Evolutionary conservation across 2,113 vertebrate species (phyloP).

Genomic region (Kobus ellipsiprymnus): DNA sequence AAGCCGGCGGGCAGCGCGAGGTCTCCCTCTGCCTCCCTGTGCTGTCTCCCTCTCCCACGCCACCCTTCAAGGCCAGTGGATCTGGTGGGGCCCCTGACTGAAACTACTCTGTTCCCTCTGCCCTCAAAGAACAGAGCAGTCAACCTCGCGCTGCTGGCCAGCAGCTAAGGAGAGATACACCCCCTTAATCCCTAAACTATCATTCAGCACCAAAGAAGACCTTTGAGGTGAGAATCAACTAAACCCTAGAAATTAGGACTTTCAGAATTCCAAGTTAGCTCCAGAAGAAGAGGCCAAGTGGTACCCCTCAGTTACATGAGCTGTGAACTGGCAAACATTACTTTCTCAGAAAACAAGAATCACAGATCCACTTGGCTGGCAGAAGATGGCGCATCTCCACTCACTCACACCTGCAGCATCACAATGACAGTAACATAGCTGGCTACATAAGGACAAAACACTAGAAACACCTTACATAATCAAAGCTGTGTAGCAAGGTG

Average conservation of each 20-base stretch:
- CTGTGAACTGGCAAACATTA: neutral
- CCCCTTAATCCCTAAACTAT: neutral
- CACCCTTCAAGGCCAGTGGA: neutral
- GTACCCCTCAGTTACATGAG: neutral
- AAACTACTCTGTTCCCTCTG: neutral
- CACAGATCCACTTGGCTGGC: neutral
- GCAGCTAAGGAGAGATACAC: neutral
- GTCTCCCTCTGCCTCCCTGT: neutral
- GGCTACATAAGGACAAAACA: neutral
- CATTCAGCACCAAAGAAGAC: neutral
- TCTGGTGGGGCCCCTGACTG: neutral
- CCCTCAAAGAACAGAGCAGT: neutral
- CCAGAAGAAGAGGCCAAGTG: neutral
- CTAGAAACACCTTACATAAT: slow-evolving; percentile 33
- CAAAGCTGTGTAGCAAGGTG: neutral
- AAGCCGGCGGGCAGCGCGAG: neutral
- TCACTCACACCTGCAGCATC: neutral
- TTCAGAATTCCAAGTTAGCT: neutral
- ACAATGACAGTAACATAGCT: neutral
- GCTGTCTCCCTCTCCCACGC: neutral
- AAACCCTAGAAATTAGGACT: neutral
- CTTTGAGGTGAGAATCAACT: neutral
- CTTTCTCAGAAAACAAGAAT: neutral
- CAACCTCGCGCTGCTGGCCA: neutral
- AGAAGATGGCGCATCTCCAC: neutral